Conservation (phyloP, 2,797 vertebrate species). For the Sciurus vulgaris region DNA sequence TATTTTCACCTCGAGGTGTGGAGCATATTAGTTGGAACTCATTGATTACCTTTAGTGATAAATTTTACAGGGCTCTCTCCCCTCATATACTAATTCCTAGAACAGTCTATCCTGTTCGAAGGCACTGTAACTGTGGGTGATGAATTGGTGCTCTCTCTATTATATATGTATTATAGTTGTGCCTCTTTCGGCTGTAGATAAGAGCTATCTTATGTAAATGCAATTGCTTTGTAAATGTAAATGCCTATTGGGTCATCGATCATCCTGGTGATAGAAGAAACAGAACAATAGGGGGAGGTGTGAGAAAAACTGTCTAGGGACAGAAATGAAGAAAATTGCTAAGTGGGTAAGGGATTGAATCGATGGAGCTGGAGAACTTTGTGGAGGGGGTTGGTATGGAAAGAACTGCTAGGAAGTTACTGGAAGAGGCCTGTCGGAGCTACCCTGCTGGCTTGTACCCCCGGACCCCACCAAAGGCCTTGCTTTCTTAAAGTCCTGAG, state of each 20-base stretch:
- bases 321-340: constrained; percentile 75
- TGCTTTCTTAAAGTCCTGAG: constrained; percentile 2
- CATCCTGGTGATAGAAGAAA: constrained; percentile 71
- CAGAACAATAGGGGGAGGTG: constrained; percentile 64
- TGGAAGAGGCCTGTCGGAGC: neutral
- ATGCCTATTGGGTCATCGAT: constrained; percentile 71
- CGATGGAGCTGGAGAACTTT: constrained; percentile 45
- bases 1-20: constrained; percentile 69
- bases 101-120: constrained; percentile 60
- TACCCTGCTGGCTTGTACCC: neutral
- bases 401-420: neutral
- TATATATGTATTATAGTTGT: constrained; percentile 68
- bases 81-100: constrained; percentile 54
- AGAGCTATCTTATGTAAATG: constrained; percentile 78
- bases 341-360: constrained; percentile 68
- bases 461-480: neutral
- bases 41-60: constrained; percentile 82
- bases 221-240: constrained; percentile 78
- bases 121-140: constrained; percentile 66
- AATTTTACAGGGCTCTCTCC: constrained; percentile 64
- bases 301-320: constrained; percentile 66
- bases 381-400: constrained; percentile 13
- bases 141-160: constrained; percentile 65
- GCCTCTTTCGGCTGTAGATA: constrained; percentile 67
- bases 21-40: constrained; percentile 70